Evolutionary conservation across 2,888 invertebrate species (phyloP).

Genomic region (Suillia variegata): DNA sequence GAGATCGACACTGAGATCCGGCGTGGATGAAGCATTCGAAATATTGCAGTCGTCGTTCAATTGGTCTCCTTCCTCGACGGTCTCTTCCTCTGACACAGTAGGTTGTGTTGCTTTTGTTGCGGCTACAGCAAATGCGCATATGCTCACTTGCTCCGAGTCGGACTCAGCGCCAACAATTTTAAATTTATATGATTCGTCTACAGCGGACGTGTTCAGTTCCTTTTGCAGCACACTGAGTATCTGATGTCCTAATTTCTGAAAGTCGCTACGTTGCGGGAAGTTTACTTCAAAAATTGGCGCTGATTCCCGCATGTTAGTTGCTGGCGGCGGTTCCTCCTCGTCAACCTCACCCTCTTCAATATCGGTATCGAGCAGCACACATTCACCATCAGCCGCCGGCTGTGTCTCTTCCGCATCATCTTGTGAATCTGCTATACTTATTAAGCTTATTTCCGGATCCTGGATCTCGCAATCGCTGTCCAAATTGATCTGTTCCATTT

Average conservation of each 20-base stretch:
- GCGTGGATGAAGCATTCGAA: neutral
- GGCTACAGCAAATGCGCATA: no score
- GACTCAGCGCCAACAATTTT: no score
- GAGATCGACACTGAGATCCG: neutral
- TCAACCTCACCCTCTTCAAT: slow-evolving; percentile 32
- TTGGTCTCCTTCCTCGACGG: neutral
- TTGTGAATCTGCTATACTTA: slow-evolving; percentile 23
- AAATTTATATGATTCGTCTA: neutral
- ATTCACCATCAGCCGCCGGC: neutral
- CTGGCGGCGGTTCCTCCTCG: neutral
- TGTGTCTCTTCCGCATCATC: neutral
- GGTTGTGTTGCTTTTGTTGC: no score
- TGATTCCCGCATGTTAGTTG: neutral
- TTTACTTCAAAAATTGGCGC: slow-evolving; percentile 21
- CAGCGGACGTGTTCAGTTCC: no score
- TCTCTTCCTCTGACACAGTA: neutral
- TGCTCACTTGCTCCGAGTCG: no score
- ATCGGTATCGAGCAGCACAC: slow-evolving; percentile 6
- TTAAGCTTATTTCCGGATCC: slow-evolving; percentile 22
- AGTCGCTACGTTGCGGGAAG: slow-evolving; percentile 21
- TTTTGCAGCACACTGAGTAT: slow-evolving; percentile 17
- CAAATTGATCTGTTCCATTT: slow-evolving; percentile 17
- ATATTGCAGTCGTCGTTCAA: neutral
- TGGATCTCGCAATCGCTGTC: slow-evolving; percentile 29
- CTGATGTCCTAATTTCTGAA: slow-evolving; percentile 21